phyloP scores from a whole-genome alignment of 2,797 vertebrate species.

The Triplophysa bombifrons region DNA sequence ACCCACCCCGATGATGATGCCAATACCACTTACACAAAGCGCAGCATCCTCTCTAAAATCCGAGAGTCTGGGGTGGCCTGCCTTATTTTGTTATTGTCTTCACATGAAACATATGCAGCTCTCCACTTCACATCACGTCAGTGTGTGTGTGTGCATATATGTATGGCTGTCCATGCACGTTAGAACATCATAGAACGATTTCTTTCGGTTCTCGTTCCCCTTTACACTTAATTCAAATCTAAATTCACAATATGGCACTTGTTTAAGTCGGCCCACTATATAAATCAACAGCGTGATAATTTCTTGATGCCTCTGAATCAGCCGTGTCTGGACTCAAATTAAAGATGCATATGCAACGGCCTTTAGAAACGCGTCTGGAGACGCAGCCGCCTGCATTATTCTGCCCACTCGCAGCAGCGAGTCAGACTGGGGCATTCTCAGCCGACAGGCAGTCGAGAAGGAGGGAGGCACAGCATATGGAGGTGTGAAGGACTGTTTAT shows the following conservation, averaged over 20 bases:
- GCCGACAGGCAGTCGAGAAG: slow-evolving; percentile 19
- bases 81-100: slow-evolving; percentile 1
- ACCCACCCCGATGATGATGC: neutral
- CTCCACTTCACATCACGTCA: neutral
- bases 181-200: neutral
- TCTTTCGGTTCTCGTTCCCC: neutral
- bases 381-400: slow-evolving; percentile 34
- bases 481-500: slow-evolving; percentile 43
- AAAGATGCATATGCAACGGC: slow-evolving; percentile 43
- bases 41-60: slow-evolving; percentile 5
- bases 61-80: neutral
- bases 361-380: slow-evolving; percentile 43
- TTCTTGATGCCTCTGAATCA: slow-evolving; percentile 24
- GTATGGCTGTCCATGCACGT: neutral
- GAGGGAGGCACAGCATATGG: slow-evolving; percentile 20
- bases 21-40: slow-evolving; percentile 11
- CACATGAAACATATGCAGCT: neutral
- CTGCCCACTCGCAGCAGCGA: slow-evolving; percentile 40
- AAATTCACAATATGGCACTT: neutral
- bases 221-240: neutral
- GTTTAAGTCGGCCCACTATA: neutral
- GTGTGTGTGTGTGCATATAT: slow-evolving; percentile 10
- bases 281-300: slow-evolving; percentile 29
- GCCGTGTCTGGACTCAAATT: slow-evolving; percentile 41
- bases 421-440: slow-evolving; percentile 43